A percentile compares a stretch with the other conserved stretches of the same genome.
phyloP scores from a whole-genome alignment of 2,113 vertebrate species.

The Garra rufa region DNA sequence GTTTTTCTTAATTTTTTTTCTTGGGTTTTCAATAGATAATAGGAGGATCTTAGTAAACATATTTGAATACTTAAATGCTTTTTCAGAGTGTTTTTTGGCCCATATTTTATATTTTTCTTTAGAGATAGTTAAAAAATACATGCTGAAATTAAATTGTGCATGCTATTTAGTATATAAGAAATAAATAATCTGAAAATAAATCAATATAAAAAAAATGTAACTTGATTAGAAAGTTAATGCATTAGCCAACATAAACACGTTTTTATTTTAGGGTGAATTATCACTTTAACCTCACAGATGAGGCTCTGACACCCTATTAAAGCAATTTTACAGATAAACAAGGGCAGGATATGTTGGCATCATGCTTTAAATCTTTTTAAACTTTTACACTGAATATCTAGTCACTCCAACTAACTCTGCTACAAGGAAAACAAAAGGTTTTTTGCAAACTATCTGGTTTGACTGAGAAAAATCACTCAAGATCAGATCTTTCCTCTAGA shows the following conservation, averaged over 20 bases:
- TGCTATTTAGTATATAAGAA: too few species aligned
- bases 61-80: too few species aligned
- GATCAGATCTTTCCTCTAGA: conserved; percentile 25
- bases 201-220: too few species aligned
- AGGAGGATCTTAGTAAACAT: too few species aligned
- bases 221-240: background rate
- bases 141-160: too few species aligned
- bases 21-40: too few species aligned
- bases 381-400: background rate
- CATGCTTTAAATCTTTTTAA: background rate
- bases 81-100: too few species aligned
- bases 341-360: background rate
- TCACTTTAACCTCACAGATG: background rate
- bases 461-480: conserved; percentile 4
- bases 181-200: too few species aligned
- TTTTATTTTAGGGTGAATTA: background rate
- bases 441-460: background rate
- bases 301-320: background rate
- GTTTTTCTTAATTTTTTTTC: too few species aligned
- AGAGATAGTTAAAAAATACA: too few species aligned
- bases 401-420: background rate
- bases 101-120: too few species aligned
- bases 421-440: background rate
- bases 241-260: background rate
- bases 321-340: background rate